Evolutionary conservation across 2,888 invertebrate genomes (phyloP).

Genomic region (Chrysotoxum bicinctum): DNA sequence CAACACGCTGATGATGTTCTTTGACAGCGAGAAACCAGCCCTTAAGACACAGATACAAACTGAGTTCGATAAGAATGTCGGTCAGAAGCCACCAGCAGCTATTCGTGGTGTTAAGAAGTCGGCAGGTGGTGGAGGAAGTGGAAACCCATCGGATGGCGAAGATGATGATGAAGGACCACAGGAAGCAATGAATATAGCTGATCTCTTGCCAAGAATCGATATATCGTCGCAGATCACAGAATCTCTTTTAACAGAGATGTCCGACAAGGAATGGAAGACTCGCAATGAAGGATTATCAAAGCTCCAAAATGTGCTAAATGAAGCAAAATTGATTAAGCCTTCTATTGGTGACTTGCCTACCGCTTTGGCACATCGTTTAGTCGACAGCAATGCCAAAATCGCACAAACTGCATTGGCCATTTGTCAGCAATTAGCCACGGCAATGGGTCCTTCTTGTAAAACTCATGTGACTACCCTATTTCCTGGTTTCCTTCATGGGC

Average conservation of each 20-base stretch:
- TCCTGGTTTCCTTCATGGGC: conserved; percentile 92
- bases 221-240: conserved; percentile 92
- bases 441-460: conserved; percentile 92
- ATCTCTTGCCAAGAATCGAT: conserved; percentile 89
- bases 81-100: conserved; percentile 89
- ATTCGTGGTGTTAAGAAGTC: conserved; percentile 83
- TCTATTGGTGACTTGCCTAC: conserved; percentile 92
- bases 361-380: conserved; percentile 88
- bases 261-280: conserved; percentile 96
- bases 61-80: conserved; percentile 91
- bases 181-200: conserved; percentile 84
- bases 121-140: conserved; percentile 67
- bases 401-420: conserved; percentile 92
- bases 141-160: conserved; percentile 74
- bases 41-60: conserved; percentile 91
- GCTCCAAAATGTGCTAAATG: conserved; percentile 81
- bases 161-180: conserved; percentile 74
- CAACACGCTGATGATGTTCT: conserved; percentile 87
- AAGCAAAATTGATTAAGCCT: conserved; percentile 91
- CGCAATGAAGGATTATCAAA: conserved; percentile 83
- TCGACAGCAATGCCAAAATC: conserved; percentile 96
- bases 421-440: conserved; percentile 90
- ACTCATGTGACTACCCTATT: conserved; percentile 90
- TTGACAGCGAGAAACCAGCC: conserved; percentile 93
- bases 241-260: conserved; percentile 89